These are phyloP conservation scores for Atractosteus spatula DNA, from an alignment of 2,113 vertebrate species.

Conservation along the genomic window DNA sequence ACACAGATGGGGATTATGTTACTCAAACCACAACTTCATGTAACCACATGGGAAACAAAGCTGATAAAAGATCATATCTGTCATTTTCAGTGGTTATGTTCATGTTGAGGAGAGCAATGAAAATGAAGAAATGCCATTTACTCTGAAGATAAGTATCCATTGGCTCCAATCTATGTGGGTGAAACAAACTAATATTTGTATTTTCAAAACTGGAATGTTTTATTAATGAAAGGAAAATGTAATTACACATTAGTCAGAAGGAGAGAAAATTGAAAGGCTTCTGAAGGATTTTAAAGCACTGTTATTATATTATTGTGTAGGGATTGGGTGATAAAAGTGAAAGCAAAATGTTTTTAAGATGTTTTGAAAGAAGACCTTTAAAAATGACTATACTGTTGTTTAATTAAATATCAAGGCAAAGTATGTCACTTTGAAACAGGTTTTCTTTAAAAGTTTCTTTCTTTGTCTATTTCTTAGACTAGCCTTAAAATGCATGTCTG, in stretches of 20 bases:
- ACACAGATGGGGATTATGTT: neutral
- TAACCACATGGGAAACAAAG: neutral
- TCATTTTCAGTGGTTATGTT: constrained; percentile 3
- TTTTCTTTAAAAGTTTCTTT: too few species aligned
- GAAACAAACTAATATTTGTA: neutral
- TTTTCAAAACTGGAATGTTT: neutral
- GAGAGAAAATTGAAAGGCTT: neutral
- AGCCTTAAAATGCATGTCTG: constrained; percentile 27
- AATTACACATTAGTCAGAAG: constrained; percentile 6
- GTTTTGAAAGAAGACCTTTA: too few species aligned
- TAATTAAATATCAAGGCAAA: too few species aligned
- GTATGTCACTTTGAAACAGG: too few species aligned
- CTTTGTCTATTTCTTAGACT: constrained; percentile 23
- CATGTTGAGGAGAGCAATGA: constrained; percentile 2
- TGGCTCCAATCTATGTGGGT: neutral
- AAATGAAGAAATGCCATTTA: neutral
- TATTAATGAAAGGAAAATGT: neutral
- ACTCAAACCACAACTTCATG: neutral
- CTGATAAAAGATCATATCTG: constrained; percentile 14
- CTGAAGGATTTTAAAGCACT: too few species aligned
- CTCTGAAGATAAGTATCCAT: neutral
- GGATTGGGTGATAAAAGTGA: too few species aligned
- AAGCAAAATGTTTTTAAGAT: too few species aligned
- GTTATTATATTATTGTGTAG: too few species aligned
- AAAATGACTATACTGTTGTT: too few species aligned